These are phyloP conservation scores for Medauroidea extradentata DNA, from an alignment of 1,140 invertebrate genomes.

Conservation along the genomic window DNA sequence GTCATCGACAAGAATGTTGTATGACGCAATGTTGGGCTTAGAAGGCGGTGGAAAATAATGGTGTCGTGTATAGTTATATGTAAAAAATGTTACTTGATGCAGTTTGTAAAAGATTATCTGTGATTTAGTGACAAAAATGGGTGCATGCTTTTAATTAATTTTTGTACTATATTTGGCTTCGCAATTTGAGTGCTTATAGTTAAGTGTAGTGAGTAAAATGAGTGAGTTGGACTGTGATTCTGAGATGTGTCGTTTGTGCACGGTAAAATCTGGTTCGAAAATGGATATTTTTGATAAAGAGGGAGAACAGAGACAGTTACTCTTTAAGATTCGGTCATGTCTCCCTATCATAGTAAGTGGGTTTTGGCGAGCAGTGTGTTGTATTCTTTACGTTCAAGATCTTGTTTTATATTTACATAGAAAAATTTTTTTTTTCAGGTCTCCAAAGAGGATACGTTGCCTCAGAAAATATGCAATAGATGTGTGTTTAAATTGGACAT, in stretches of 20 bases:
- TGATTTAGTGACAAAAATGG: too few relatives aligned
- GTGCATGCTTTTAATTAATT: too few relatives aligned
- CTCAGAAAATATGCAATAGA: constrained; percentile 64
- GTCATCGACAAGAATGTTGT: too few relatives aligned
- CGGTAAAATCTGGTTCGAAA: constrained; percentile 56
- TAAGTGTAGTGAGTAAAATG: too few relatives aligned
- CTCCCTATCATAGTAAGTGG: constrained; percentile 58
- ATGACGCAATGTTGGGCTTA: too few relatives aligned
- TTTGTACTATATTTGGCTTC: too few relatives aligned
- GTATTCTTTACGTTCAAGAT: constrained; percentile 6
- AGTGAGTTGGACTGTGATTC: constrained; percentile 25
- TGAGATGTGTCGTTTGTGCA: constrained; percentile 62
- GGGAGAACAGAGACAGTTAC: constrained; percentile 60
- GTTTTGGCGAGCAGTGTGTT: background rate
- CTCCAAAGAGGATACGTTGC: constrained; percentile 63
- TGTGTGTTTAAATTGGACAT: constrained; percentile 59
- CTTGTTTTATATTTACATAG: constrained; percentile 22
- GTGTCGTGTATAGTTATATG: too few relatives aligned
- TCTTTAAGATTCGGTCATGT: constrained; percentile 62
- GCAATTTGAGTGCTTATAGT: too few relatives aligned
- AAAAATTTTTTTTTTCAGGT: constrained; percentile 45
- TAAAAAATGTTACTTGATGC: too few relatives aligned
- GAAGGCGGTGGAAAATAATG: too few relatives aligned
- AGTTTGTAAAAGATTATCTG: too few relatives aligned
- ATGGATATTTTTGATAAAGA: constrained; percentile 66